Conservation (phyloP, 1,140 invertebrate species). For the Apocrypta bakeri region DNA sequence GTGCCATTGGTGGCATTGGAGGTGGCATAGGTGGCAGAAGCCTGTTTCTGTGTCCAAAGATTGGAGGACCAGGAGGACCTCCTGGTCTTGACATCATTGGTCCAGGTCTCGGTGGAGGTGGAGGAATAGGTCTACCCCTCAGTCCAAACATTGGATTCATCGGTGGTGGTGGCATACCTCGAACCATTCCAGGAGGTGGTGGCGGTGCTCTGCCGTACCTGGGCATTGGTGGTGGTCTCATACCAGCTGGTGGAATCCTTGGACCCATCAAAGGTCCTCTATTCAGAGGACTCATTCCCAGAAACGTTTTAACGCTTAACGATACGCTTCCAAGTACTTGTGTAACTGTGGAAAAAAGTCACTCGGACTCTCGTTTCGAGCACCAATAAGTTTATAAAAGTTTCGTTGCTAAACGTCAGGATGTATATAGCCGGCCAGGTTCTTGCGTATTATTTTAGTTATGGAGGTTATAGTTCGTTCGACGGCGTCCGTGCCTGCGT, state of each 20-base stretch:
- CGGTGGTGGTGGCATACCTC: constrained; percentile 57
- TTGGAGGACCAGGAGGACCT: constrained; percentile 54
- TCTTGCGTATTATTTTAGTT: constrained; percentile 2
- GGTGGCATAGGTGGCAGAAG: constrained; percentile 59
- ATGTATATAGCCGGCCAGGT: background rate
- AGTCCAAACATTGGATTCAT: constrained; percentile 59
- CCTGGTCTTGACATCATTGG: constrained; percentile 50
- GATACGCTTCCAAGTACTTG: no score
- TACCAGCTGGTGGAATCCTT: constrained; percentile 57
- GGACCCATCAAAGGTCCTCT: constrained; percentile 61
- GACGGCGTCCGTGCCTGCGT: background rate
- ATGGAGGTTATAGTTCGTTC: constrained; percentile 23
- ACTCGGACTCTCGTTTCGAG: background rate
- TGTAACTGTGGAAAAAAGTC: background rate
- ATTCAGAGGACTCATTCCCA: constrained; percentile 63
- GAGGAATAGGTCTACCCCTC: constrained; percentile 57
- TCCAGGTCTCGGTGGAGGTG: constrained; percentile 46
- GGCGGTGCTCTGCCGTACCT: constrained; percentile 60
- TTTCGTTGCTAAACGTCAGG: background rate
- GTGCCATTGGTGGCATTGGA: constrained; percentile 57
- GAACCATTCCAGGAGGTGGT: constrained; percentile 57
- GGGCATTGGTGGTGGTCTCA: constrained; percentile 61
- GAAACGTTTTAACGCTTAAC: background rate
- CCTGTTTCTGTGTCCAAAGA: constrained; percentile 60
- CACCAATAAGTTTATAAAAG: background rate